Conservation (phyloP, 2,113 vertebrate species). For the Zosterops japonicus region DNA sequence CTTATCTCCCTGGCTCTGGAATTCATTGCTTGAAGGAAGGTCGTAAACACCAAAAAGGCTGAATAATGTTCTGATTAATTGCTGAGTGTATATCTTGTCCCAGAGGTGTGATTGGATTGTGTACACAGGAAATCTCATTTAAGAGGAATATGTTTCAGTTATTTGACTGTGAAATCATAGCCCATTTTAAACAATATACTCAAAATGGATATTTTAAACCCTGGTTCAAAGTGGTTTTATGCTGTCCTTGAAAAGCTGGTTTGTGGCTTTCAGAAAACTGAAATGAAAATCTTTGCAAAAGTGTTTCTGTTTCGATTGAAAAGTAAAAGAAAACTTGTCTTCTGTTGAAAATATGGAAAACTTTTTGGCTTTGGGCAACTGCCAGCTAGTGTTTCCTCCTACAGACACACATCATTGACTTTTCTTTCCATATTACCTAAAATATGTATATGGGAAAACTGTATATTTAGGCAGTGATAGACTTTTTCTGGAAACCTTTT, state of each 20-base stretch:
- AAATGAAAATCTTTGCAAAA: background rate
- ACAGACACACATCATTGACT: background rate
- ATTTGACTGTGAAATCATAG: background rate
- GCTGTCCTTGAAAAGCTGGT: background rate
- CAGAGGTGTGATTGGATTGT: background rate
- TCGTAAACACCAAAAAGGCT: conserved; percentile 26
- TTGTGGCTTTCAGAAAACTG: background rate
- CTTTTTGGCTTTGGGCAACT: background rate
- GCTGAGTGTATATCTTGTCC: conserved; percentile 8
- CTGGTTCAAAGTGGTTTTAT: background rate
- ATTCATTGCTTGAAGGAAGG: conserved; percentile 16
- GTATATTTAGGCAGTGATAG: background rate
- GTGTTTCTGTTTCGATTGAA: background rate
- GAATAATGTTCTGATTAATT: conserved; percentile 51
- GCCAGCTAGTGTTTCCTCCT: background rate
- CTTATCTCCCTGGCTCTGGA: background rate
- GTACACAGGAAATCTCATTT: conserved; percentile 37
- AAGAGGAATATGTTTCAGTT: background rate
- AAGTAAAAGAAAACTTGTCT: background rate
- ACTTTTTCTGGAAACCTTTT: background rate
- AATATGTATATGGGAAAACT: background rate
- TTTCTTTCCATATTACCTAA: conserved; percentile 2
- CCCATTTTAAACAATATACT: background rate
- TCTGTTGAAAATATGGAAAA: background rate
- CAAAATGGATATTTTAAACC: background rate